Percentiles rank a stretch among this genome's conserved stretches.
phyloP scores from a whole-genome alignment of 2,888 invertebrate genomes.

The Oxytorus armatus region DNA sequence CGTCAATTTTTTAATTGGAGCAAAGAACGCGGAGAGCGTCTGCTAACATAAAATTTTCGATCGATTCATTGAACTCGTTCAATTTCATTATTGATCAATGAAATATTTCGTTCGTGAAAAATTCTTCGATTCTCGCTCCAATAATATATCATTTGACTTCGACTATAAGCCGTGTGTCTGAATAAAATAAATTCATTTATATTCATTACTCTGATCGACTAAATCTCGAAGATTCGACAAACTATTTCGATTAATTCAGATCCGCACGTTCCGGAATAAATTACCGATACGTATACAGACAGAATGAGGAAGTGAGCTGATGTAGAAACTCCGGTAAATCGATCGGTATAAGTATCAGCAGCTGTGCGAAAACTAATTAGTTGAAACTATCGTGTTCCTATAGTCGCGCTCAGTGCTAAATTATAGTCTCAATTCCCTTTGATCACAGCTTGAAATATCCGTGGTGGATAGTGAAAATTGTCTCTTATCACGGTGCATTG shows the following conservation, averaged over 20 bases:
- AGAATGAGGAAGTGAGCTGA: background rate
- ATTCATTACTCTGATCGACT: background rate
- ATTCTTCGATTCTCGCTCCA: background rate
- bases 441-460: conserved; percentile 9
- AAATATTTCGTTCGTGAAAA: too few relatives aligned
- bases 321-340: background rate
- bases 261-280: background rate
- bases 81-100: too few relatives aligned
- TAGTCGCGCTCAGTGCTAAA: conserved; percentile 11
- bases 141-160: background rate
- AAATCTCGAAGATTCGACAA: background rate
- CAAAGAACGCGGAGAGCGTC: too few relatives aligned
- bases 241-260: conserved; percentile 1
- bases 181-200: background rate
- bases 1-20: too few relatives aligned
- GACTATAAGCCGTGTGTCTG: background rate
- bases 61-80: too few relatives aligned
- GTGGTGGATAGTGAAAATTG: conserved; percentile 33
- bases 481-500: conserved; percentile 2
- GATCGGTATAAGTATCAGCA: too few relatives aligned
- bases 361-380: background rate
- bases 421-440: conserved; percentile 28
- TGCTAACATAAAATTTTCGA: too few relatives aligned
- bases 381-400: background rate
- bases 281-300: background rate